Evolutionary conservation across 2,113 vertebrate genomes (phyloP), one percentile per base, ranked within the genome.

Genomic region (Anarrhichthys ocellatus): DNA sequence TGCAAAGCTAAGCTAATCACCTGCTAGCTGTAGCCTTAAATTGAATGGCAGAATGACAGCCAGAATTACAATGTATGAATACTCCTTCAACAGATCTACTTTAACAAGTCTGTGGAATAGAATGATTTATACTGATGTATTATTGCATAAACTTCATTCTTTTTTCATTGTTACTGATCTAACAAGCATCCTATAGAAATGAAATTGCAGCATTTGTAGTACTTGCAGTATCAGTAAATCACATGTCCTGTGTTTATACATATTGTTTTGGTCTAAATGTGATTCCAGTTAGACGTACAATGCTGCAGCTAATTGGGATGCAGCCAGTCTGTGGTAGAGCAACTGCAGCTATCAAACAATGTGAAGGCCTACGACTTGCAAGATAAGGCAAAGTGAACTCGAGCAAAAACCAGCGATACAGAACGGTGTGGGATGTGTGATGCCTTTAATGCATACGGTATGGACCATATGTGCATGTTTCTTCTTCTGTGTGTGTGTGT

Each of bases 381-480:
- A 78, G 50, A 67, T 42, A 58, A 42, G 44, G 13, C 29, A 40
- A 77, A 65, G 40, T n/a, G 20, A 64, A 81, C 14, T 52, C 5
- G 40, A 76, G 74, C 22, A 58, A 64, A 73, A 78, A 48, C 29
- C 11, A 32, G 34, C 61, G 62, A 52, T 62, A 22, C 65, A 80
- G 50, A 59, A 68, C 29, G 81, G 40, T 73, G 68, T 58, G 72
- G 56, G 75, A 76, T 67, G 72, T 73, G 71, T 62, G 48, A 81
- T 74, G 54, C 36, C 4, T 17, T 46, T 74, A 48, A 78, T 78
- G 52, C 78, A 84, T 76, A 44, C 65, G 44, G 48, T 85, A 67
- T 78, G 32, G 69, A 34, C 65, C 50, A 83, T 89, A 87, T 84
- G 86, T 67, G 48, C 56, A 67, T 81, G 75, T 64, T 22, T 54